Conservation (phyloP, 2,797 vertebrate genomes). For the Miichthys miiuy region DNA sequence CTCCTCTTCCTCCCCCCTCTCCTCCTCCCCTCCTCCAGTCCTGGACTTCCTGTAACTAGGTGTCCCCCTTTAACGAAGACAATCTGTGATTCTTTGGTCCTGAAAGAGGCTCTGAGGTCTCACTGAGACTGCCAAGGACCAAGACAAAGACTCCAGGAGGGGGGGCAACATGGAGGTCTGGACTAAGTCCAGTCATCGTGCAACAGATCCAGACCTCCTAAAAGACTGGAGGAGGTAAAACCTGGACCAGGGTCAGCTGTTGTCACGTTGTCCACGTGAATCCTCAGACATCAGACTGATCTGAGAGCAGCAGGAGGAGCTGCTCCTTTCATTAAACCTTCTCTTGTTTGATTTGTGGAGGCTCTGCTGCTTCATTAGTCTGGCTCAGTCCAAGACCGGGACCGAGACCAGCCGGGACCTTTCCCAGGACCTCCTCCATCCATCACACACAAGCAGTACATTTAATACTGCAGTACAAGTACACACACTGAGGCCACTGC, state of each 20-base stretch:
- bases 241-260: background rate
- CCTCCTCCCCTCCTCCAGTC: background rate
- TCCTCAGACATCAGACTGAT: background rate
- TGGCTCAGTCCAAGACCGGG: conserved; percentile 19
- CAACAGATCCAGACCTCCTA: conserved; percentile 17
- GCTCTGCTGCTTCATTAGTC: conserved; percentile 5
- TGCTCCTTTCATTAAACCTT: conserved; percentile 5
- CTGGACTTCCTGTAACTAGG: conserved; percentile 57
- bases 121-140: conserved; percentile 43
- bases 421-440: conserved; percentile 43
- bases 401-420: conserved; percentile 22
- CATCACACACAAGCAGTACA: conserved; percentile 4
- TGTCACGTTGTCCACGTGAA: too few species aligned
- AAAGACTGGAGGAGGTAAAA: conserved; percentile 1
- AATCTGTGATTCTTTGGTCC: conserved; percentile 43
- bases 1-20: background rate
- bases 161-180: conserved; percentile 32
- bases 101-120: conserved; percentile 55
- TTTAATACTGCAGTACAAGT: background rate
- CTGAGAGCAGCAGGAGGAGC: conserved; percentile 2
- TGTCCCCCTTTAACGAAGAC: conserved; percentile 48
- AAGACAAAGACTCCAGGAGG: conserved; percentile 52
- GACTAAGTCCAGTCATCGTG: conserved; percentile 24
- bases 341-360: conserved; percentile 37
- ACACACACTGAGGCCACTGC: too few species aligned